These are phyloP conservation scores for Acronicta aceris DNA, from an alignment of 2,888 invertebrate species.

Conservation along the genomic window DNA sequence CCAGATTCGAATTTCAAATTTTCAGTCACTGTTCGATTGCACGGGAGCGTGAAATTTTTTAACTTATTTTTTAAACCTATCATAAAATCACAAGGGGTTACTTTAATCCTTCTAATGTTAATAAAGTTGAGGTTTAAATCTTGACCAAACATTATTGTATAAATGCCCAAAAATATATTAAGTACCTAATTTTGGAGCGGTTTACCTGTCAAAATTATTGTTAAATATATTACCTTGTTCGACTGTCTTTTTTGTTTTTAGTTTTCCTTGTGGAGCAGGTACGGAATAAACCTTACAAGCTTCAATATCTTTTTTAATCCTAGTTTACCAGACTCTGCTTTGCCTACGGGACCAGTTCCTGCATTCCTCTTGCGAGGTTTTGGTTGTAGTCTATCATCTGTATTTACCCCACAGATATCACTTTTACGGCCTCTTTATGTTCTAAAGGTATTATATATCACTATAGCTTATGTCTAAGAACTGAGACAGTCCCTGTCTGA, in stretches of 20 bases:
- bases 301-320: background rate
- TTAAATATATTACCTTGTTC: slow-evolving; percentile 19
- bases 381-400: too few relatives aligned
- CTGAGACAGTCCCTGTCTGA: slow-evolving; percentile 44
- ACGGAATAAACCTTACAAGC: slow-evolving; percentile 7
- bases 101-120: slow-evolving; percentile 46
- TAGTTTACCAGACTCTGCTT: background rate
- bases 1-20: slow-evolving; percentile 87
- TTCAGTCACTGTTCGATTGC: slow-evolving; percentile 80
- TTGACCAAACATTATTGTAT: slow-evolving; percentile 26
- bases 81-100: slow-evolving; percentile 32
- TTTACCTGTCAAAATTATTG: slow-evolving; percentile 24
- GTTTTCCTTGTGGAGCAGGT: background rate
- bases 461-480: slow-evolving; percentile 47
- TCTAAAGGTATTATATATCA: slow-evolving; percentile 44
- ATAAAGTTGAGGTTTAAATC: slow-evolving; percentile 46
- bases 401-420: background rate
- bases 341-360: too few relatives aligned
- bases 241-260: slow-evolving; percentile 15
- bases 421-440: slow-evolving; percentile 21
- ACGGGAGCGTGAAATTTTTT: slow-evolving; percentile 75
- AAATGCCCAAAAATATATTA: slow-evolving; percentile 25
- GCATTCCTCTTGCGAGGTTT: too few relatives aligned
- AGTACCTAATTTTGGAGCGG: slow-evolving; percentile 20
- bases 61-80: slow-evolving; percentile 50